Evolutionary conservation across 2,888 invertebrate genomes (phyloP), one percentile per base, ranked within the genome.

Genomic region (Pristionchus exspectatus): DNA sequence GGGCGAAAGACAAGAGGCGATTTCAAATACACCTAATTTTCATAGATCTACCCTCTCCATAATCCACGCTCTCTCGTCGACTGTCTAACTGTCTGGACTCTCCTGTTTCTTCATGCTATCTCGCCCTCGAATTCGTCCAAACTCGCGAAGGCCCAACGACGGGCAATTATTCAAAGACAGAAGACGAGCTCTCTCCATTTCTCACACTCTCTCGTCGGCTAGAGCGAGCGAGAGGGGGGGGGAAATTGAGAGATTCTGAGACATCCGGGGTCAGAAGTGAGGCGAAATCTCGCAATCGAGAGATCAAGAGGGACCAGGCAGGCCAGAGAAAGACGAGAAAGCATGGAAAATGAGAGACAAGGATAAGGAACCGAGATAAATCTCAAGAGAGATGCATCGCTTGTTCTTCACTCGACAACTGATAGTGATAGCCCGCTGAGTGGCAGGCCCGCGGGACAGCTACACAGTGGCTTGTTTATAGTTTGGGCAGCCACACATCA

Each of bases 161-260:
- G 50, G 66, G 66, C 63, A 87, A 50, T 50, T 50, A 69, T n/a
- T 50, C 50, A 38, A 66, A 72, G 66, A 66, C n/a, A 66, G 72
- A 86, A 24, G 63, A 33, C 33, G 12, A 7, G 44, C 85, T 24
- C 54, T 56, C 56, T n/a, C 27, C 50, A 24, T n/a, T 24, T 7
- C 21, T 21, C 59, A 59, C 56, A 7, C 27, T 44, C 85, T 33
- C 56, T 63, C 56, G 54, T 27, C 24, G 21, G 27, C 21, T 10
- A 27, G 27, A 30, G 21, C 21, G 4, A n/a, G n/a, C 27, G 12
- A 69, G 69, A 69, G 69, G 27, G 63, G 38, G 24, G 27, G 59
- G 2, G 12, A 14, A 56, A 44, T 56, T 2, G 27, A 86, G 56
- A 85, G 44, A 38, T 1, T 12, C 10, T 2, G 87, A 50, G 38